These are phyloP conservation scores for Lepidostoma basale DNA, from an alignment of 1,140 invertebrate species.

Conservation along the genomic window DNA sequence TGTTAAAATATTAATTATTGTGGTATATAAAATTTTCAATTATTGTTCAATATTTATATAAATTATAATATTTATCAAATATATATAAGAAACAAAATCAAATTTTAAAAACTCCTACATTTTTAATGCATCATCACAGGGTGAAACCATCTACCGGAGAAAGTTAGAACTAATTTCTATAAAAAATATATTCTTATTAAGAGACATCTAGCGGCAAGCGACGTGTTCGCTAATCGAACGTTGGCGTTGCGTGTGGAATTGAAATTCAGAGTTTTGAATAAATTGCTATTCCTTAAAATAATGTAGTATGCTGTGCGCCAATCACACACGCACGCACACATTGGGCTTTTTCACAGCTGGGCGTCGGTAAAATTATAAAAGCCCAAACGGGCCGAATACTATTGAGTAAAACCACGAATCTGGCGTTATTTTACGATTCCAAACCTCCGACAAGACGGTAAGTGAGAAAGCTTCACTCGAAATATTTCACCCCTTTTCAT, in stretches of 20 bases:
- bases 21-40: not conserved
- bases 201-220: conserved; percentile 1
- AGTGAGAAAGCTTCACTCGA: conserved; percentile 6
- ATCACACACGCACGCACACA: conserved; percentile 29
- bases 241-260: conserved; percentile 17
- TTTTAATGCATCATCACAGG: no score
- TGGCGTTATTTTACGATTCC: not conserved
- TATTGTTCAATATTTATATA: not conserved
- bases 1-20: not conserved
- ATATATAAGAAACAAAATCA: no score
- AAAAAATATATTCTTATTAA: not conserved
- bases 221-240: not conserved
- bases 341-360: conserved; percentile 33
- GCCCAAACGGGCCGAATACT: conserved; percentile 8
- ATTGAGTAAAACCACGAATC: not conserved
- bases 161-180: not conserved
- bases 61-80: not conserved
- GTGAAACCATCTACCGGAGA: not conserved
- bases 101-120: no score
- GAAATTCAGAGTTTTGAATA: conserved; percentile 25
- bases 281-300: conserved; percentile 11
- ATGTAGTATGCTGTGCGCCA: conserved; percentile 22
- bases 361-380: conserved; percentile 37
- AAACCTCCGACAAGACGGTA: conserved; percentile 9
- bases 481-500: conserved; percentile 25